Conservation (phyloP, 2,113 vertebrate genomes). For the Thalassoma bifasciatum region DNA sequence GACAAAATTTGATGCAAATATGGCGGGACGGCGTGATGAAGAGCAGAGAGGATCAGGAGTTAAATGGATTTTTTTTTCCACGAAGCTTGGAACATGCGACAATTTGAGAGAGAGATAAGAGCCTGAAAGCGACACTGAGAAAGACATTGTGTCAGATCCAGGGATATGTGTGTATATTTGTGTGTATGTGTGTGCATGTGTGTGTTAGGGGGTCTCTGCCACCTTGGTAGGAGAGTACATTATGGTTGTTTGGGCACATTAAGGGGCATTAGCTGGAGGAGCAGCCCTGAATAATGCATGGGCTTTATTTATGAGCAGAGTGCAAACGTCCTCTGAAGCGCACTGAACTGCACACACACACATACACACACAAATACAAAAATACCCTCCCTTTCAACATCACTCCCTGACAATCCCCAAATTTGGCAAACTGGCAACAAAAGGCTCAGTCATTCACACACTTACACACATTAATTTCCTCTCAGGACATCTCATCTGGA, state of each 20-base stretch:
- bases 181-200: constrained; percentile 7
- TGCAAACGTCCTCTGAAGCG: constrained; percentile 64
- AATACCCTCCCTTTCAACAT: too few species aligned
- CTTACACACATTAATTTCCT: constrained; percentile 1
- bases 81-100: constrained; percentile 46
- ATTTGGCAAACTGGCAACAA: neutral
- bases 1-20: constrained; percentile 27
- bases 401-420: neutral
- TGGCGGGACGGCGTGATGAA: neutral
- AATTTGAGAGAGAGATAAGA: constrained; percentile 45
- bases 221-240: constrained; percentile 68
- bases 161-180: constrained; percentile 23
- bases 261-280: constrained; percentile 76
- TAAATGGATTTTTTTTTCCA: constrained; percentile 32
- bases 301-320: constrained; percentile 74
- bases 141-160: constrained; percentile 35
- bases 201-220: constrained; percentile 50
- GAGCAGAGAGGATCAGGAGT: constrained; percentile 25
- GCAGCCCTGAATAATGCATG: constrained; percentile 77
- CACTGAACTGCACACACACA: constrained; percentile 29
- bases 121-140: constrained; percentile 34
- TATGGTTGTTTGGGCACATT: constrained; percentile 78
- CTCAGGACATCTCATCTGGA: constrained; percentile 1
- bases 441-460: constrained; percentile 3
- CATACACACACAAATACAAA: constrained; percentile 21